Percentiles rank a stretch among this genome's conserved stretches.
phyloP scores from a whole-genome alignment of 2,113 vertebrate species.

The Himantopus leucocephalus region DNA sequence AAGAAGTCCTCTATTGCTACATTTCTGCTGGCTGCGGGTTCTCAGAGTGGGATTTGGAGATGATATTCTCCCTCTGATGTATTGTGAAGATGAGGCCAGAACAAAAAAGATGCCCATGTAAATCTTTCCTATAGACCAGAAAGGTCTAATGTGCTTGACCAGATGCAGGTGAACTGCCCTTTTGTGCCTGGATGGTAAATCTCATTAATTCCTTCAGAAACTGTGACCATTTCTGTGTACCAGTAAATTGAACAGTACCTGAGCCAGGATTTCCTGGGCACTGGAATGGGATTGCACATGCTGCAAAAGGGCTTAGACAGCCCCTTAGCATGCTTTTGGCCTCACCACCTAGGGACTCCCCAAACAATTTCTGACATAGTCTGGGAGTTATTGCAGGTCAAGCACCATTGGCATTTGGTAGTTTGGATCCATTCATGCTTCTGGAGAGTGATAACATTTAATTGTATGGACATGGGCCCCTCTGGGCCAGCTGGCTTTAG shows the following conservation, averaged over 20 bases:
- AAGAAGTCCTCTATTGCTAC: background rate
- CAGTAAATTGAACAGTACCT: background rate
- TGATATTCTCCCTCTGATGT: background rate
- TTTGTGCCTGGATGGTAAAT: background rate
- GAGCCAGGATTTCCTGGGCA: background rate
- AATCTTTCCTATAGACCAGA: background rate
- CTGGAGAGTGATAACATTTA: background rate
- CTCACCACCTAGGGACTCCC: background rate
- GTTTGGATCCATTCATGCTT: background rate
- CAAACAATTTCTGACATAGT: background rate
- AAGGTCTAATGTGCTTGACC: background rate
- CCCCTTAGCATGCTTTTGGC: background rate
- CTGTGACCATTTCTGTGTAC: fast-evolving
- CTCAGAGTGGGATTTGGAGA: background rate
- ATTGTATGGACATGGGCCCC: background rate
- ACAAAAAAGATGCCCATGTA: background rate
- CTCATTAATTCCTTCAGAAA: background rate
- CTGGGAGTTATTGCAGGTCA: background rate
- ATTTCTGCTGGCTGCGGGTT: background rate
- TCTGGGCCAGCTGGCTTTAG: background rate
- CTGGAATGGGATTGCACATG: background rate
- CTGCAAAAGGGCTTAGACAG: background rate
- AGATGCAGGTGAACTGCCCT: background rate
- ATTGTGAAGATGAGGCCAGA: background rate
- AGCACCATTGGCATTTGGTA: background rate